Base-by-base conservation (phyloP, 2,888 invertebrate genomes). In the Timandra comae region DNA sequence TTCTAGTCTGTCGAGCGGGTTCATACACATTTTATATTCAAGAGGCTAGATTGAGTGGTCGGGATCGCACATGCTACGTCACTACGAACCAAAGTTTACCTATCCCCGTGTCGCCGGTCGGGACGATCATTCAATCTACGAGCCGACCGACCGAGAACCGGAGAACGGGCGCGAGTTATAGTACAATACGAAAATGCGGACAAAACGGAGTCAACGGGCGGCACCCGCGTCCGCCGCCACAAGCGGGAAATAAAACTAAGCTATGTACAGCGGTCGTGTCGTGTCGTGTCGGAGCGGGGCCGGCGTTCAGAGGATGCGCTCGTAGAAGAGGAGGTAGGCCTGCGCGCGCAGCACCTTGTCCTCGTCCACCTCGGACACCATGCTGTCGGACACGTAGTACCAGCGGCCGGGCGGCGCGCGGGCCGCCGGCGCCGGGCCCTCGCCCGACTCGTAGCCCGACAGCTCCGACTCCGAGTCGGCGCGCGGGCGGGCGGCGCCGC, bases 261-360 rank as follows among this genome's bases (percentile, higher is more conserved):
- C 73, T 76, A 76, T 75, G 30, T 74, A 77, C 76, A 78, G 65
- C 66, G 56, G 25, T 13, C 28, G 7, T 10, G 34, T 27, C 27
- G 13, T 27, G 26, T 25, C 23, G 33, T 75, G 78, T 74, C 75
- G 63, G n/a, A 61, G 52, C 54, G 66, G 63, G 64, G 61, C 35
- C 28, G 41, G 27, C 33, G 41, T 51, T 75, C 91, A 95, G 74
- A 92, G 86, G 71, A 98, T 93, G 73, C 98, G 90, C 78, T 98
- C 98, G 76, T 99, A 99, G 82, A 99, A 99, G 22, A 99, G 88
- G 30, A 99, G 88, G 79, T 99, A 99, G 8, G 99, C 98, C 77
- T 98, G 96, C 38, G 93, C 92, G 51, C 89, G 87, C 27, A 97
- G 86, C 37, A 98, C 98, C 46, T 89, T 88, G 2, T 91, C 90